Percentiles rank a stretch among this genome's conserved stretches.
Evolutionary conservation across 2,888 invertebrate species (phyloP).

Genomic region (Drosophila cognata): DNA sequence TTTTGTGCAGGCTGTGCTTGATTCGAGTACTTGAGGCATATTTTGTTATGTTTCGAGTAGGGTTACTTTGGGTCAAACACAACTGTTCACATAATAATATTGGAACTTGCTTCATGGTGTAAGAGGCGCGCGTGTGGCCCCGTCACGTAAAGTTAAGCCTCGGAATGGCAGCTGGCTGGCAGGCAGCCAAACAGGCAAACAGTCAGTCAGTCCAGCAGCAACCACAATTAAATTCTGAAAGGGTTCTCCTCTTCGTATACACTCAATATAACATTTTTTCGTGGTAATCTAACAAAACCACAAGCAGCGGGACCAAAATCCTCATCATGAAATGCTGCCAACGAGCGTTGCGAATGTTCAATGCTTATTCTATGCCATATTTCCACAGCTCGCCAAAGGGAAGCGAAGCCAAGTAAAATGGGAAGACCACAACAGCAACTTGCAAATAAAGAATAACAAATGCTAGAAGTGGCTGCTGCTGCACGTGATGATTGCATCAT

Average conservation of each 20-base stretch:
- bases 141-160: constrained; percentile 75
- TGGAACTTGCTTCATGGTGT: constrained; percentile 43
- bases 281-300: constrained; percentile 67
- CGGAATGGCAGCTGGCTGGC: constrained; percentile 58
- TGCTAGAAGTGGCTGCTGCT: constrained; percentile 53
- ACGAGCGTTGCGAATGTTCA: constrained; percentile 66
- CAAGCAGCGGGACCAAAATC: constrained; percentile 64
- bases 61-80: constrained; percentile 40
- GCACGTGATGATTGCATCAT: constrained; percentile 83
- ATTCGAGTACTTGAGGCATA: neutral
- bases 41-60: neutral
- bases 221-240: constrained; percentile 78
- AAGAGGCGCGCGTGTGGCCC: constrained; percentile 79
- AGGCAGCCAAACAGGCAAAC: constrained; percentile 18
- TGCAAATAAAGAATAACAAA: constrained; percentile 40
- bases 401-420: constrained; percentile 8
- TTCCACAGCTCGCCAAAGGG: constrained; percentile 25
- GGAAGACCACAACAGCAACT: constrained; percentile 37
- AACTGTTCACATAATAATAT: constrained; percentile 24
- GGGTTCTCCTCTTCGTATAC: constrained; percentile 51
- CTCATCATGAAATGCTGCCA: constrained; percentile 61
- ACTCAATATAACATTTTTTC: constrained; percentile 42
- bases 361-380: constrained; percentile 54
- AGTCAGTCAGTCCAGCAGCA: neutral
- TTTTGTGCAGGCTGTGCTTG: neutral